Percentiles rank a stretch among this genome's conserved stretches.
Conservation (phyloP, 64 coral and sea anemone species). For the Montipora capricornis region DNA sequence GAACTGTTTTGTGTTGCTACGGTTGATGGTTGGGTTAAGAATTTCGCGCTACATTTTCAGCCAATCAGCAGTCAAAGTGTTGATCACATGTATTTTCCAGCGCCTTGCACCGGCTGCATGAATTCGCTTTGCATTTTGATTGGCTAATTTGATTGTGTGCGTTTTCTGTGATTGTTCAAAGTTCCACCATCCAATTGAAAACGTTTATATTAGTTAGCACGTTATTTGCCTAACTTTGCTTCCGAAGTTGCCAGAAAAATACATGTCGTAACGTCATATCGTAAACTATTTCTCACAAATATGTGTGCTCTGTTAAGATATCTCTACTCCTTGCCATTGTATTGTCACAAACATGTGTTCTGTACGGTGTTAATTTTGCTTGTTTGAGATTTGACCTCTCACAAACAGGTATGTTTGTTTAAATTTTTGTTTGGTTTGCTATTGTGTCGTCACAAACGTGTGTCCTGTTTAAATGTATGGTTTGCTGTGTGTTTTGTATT, state of each 20-base stretch:
- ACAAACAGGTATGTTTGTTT: background rate
- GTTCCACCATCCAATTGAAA: no score
- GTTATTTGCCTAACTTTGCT: no score
- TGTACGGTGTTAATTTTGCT: background rate
- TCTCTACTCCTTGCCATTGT: background rate
- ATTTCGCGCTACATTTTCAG: no score
- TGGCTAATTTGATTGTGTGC: no score
- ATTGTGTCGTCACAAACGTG: background rate
- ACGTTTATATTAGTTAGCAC: no score
- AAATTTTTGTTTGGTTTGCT: background rate
- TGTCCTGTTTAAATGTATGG: background rate
- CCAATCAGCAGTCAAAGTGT: no score
- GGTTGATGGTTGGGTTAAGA: no score
- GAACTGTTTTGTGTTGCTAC: background rate
- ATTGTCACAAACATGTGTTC: background rate
- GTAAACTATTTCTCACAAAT: background rate
- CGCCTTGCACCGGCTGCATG: no score
- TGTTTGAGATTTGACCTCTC: background rate
- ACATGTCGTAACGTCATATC: background rate
- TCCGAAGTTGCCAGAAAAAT: no score
- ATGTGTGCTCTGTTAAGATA: background rate
- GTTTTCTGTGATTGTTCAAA: no score
- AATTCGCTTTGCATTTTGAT: no score
- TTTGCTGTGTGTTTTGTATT: background rate
- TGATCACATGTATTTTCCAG: no score